Base-by-base conservation (phyloP, 30 jellyfish, hydroid and myxozoan genomes). In the Rhopilema esculentum region DNA sequence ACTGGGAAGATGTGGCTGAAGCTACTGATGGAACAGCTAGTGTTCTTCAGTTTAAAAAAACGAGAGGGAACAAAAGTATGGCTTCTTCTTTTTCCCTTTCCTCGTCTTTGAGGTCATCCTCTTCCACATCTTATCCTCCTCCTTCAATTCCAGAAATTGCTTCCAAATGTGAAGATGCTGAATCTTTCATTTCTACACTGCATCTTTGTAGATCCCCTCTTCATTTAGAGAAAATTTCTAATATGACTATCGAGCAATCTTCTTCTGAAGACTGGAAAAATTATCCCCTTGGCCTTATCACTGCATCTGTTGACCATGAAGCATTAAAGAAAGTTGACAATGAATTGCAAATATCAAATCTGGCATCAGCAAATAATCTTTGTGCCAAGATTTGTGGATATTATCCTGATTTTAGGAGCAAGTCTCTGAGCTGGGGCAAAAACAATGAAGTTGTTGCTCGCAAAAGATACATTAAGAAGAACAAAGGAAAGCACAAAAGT, bases 21-120 rank as follows among this genome's bases (percentile, higher is more conserved):
- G 90, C 90, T 80, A 80, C 90, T 48, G 82, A 65, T 80, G 90
- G 88, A 40, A 80, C 49, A 21, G 90, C 90, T 12, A 80, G 87
- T 61, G 90, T 65, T 80, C 77, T 80, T 25, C 68, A 63, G 24
- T 80, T 80, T 65, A 52, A 15, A 20, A 65, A 80, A 80, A 80
- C 90, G 62, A 63, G 65, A 72, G 25, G 31, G 0, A 72, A 72
- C 57, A 40, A 40, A 40, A 2, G 9, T 12, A 40, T 40, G 57
- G 57, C 57, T 40, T 40, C 57, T 40, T 40, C 57, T 40, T 40
- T 12, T 40, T 40, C 57, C 57, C 57, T 40, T 40, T 40, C 57
- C 57, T 40, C 57, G 83, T 24, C 65, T 72, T 72, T 57, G 31
- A 24, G 65, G 48, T 12, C 83, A 72, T 72, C 31, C 66, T 72